Evolutionary conservation across 1,140 invertebrate genomes (phyloP).

Genomic region (Drosophila athabasca): DNA sequence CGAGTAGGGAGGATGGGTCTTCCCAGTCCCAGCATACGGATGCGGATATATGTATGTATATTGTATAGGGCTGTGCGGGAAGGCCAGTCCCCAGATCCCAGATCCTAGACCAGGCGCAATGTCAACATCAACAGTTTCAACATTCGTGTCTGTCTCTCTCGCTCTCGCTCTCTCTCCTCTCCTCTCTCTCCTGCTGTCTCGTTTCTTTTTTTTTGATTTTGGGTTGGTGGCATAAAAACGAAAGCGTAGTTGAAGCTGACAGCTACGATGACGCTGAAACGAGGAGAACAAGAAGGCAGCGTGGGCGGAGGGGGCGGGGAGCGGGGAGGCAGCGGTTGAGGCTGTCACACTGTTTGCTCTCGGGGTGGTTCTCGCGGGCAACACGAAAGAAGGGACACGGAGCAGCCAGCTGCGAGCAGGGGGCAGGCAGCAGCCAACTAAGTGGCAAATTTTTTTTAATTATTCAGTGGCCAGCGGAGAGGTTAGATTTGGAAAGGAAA

Average conservation of each 20-base stretch:
- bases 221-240: slow-evolving; percentile 33
- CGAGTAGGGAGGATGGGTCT: no score
- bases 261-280: slow-evolving; percentile 49
- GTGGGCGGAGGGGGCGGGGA: background rate
- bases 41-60: no score
- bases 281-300: background rate
- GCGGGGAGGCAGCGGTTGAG: slow-evolving; percentile 41
- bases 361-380: slow-evolving; percentile 2
- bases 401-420: background rate
- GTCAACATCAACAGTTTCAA: slow-evolving; percentile 66
- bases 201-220: background rate
- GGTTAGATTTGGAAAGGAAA: slow-evolving; percentile 37
- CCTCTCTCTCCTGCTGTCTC: slow-evolving; percentile 5
- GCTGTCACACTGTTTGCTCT: slow-evolving; percentile 65
- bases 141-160: slow-evolving; percentile 16
- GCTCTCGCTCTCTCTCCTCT: slow-evolving; percentile 1
- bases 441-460: slow-evolving; percentile 72
- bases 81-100: no score
- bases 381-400: background rate
- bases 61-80: no score
- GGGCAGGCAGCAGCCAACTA: slow-evolving; percentile 21
- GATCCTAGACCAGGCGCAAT: slow-evolving; percentile 47
- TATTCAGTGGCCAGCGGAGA: slow-evolving; percentile 60
- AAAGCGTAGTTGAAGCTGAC: slow-evolving; percentile 77
- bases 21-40: no score